phyloP scores from a whole-genome alignment of 2,888 invertebrate genomes.

The Automeris io region DNA sequence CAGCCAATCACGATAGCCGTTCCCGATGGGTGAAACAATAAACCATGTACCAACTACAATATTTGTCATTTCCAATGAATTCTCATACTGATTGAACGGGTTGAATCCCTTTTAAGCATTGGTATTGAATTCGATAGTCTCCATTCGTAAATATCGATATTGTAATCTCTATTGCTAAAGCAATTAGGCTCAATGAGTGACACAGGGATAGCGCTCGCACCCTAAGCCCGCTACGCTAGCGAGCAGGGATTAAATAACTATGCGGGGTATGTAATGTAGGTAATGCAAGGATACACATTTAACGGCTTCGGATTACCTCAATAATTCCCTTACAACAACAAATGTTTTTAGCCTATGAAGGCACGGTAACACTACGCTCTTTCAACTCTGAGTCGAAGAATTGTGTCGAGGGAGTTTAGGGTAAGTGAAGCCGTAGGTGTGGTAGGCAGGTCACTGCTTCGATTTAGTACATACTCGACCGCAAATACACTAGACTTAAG shows the following conservation, averaged over 20 bases:
- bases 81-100: conserved; percentile 51
- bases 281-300: conserved; percentile 70
- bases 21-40: conserved; percentile 31
- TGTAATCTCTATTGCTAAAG: conserved; percentile 49
- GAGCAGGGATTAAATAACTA: conserved; percentile 70
- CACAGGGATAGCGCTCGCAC: conserved; percentile 26
- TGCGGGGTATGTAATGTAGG: conserved; percentile 66
- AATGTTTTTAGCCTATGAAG: conserved; percentile 61
- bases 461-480: conserved; percentile 48
- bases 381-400: not conserved
- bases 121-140: conserved; percentile 44
- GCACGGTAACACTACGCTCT: conserved; percentile 14
- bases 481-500: conserved; percentile 44
- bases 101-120: conserved; percentile 59
- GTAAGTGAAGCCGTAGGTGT: conserved; percentile 53
- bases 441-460: conserved; percentile 45
- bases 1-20: conserved; percentile 21
- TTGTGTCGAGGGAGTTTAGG: conserved; percentile 8
- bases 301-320: conserved; percentile 73
- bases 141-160: conserved; percentile 30
- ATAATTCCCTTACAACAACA: conserved; percentile 68
- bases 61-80: conserved; percentile 47
- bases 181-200: conserved; percentile 47
- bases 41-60: conserved; percentile 33
- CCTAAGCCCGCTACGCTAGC: conserved; percentile 35